phyloP scores from a whole-genome alignment of 2,113 vertebrate genomes.

The Urocolius indicus region DNA sequence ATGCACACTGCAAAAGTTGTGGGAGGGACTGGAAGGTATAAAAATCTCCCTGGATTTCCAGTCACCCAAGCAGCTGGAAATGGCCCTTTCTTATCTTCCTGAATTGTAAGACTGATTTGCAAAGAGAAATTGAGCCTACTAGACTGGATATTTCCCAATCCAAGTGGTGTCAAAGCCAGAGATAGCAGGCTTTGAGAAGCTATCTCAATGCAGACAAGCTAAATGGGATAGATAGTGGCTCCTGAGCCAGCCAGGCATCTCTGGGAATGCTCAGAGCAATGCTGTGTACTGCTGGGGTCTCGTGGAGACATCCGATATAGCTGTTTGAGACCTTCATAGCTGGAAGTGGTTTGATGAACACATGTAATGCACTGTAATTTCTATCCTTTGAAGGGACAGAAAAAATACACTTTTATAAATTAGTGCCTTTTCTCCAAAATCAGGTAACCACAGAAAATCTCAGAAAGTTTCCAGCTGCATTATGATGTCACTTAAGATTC shows the following conservation, averaged over 20 bases:
- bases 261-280: background rate
- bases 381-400: background rate
- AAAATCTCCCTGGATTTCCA: background rate
- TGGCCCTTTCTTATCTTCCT: background rate
- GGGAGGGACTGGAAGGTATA: background rate
- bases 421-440: background rate
- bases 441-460: background rate
- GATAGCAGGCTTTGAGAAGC: background rate
- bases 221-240: background rate
- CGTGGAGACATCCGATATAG: background rate
- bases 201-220: background rate
- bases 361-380: background rate
- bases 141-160: background rate
- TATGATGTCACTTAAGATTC: background rate
- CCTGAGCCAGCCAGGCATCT: background rate
- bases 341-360: background rate
- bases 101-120: background rate
- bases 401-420: background rate
- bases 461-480: background rate
- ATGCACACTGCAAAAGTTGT: background rate
- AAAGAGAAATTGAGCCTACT: background rate
- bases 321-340: background rate
- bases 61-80: background rate
- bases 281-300: background rate
- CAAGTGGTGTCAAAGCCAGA: background rate